Evolutionary conservation across 2,113 vertebrate species (phyloP), one percentile per base, ranked within the genome.

Genomic region (Lates calcarifer): DNA sequence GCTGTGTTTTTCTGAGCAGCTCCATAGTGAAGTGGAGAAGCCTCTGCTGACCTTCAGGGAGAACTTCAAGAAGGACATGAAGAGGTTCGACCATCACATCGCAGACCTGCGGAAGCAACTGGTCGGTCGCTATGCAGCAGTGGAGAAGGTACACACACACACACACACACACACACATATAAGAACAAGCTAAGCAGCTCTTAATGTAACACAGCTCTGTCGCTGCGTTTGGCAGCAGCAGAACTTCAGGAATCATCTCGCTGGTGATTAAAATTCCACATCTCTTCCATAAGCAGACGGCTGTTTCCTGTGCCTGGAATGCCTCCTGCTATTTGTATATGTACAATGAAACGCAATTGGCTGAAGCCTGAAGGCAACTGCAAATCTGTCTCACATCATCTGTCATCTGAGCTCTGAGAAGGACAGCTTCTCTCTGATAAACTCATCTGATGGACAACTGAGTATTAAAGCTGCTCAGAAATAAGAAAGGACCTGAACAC

Each of bases 21-120:
- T 99, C 18, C 98, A 99, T 80, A 97, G 96, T 0, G 97, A 99
- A 83, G 98, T 99, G n/a, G 98, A 99, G 90, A 99, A 98, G 61
- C 98, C 98, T 13, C 86, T 99, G 3, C 95, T 99, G 55, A 96
- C 92, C 77, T 99, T 98, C 92, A 93, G 98, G 1, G 98, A 99
- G 91, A 99, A 98, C 94, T 99, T 99, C 72, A 99, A 99, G 94
- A 99, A 99, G 81, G 98, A 99, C 94, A 96, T 99, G 97, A 99
- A 98, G 68, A 96, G 97, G 88, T 97, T 97, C 5, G 98, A 99
- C 91, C 97, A 99, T 87, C 97, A 99, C 84, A 98, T 99, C 0
- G 92, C 96, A 0, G 97, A 99, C 86, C 82, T 99, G 1, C 92
- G 98, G 67, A 99, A 99, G 89, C 98, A 99, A 78, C 96, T 99